phyloP scores from a whole-genome alignment of 1,140 invertebrate species.

The Cheumatopsyche charites region DNA sequence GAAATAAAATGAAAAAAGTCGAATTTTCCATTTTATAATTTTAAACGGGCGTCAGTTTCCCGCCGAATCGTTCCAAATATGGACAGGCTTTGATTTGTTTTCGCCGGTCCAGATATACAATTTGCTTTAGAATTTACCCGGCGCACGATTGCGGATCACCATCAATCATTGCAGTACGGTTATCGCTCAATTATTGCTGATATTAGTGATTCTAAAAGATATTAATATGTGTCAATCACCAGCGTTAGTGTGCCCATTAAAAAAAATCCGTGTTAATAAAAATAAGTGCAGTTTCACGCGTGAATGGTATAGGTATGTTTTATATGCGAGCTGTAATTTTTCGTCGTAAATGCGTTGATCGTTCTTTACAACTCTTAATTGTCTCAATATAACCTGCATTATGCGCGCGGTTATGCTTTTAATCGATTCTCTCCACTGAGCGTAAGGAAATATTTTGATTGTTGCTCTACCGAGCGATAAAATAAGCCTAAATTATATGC shows the following conservation, averaged over 20 bases:
- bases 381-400: neutral
- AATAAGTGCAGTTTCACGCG: too few relatives aligned
- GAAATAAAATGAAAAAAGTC: neutral
- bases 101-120: neutral
- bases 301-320: too few relatives aligned
- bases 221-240: conserved; percentile 8
- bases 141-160: neutral
- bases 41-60: neutral
- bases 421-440: too few relatives aligned
- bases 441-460: too few relatives aligned
- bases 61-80: neutral
- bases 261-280: too few relatives aligned
- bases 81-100: neutral
- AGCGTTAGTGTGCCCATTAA: neutral
- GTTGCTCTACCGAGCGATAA: too few relatives aligned
- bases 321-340: neutral
- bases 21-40: too few relatives aligned
- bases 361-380: conserved; percentile 1
- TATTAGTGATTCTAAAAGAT: neutral
- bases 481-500: too few relatives aligned
- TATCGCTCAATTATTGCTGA: neutral
- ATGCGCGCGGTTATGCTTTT: too few relatives aligned
- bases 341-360: neutral
- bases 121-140: too few relatives aligned
- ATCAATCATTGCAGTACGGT: neutral